Evolutionary conservation across 2,888 invertebrate species (phyloP).

Genomic region (Glaucopsyche alexis): DNA sequence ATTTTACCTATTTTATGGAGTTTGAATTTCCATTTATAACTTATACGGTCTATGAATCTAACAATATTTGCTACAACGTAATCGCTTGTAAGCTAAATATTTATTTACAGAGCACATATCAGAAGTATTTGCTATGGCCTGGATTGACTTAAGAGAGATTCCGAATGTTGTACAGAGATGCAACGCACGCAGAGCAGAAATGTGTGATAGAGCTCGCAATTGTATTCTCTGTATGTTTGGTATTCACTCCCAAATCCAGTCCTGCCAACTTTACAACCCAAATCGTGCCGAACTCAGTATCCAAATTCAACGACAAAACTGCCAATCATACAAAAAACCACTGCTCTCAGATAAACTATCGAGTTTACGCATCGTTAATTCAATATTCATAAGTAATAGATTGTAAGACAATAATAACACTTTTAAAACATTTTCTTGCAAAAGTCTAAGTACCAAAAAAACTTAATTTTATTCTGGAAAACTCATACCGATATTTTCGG

Average conservation of each 20-base stretch:
- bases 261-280: background rate
- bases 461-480: too few relatives aligned
- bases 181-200: conserved; percentile 33
- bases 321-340: background rate
- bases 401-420: too few relatives aligned
- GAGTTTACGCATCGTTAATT: too few relatives aligned
- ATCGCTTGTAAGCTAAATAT: conserved; percentile 2
- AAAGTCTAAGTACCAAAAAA: background rate
- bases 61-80: background rate
- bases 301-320: background rate
- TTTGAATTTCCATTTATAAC: background rate
- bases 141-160: conserved; percentile 10
- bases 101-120: background rate
- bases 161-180: conserved; percentile 34
- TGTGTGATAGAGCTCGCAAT: conserved; percentile 35
- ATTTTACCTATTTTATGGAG: background rate
- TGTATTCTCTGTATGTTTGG: conserved; percentile 32
- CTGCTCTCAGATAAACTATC: too few relatives aligned
- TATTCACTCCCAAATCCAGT: conserved; percentile 30
- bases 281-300: background rate
- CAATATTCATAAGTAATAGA: too few relatives aligned
- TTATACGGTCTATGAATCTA: background rate
- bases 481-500: background rate
- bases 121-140: conserved; percentile 10
- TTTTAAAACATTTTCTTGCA: too few relatives aligned